Conservation (phyloP, 1,140 invertebrate genomes). For the Brachionus paranguensis region DNA sequence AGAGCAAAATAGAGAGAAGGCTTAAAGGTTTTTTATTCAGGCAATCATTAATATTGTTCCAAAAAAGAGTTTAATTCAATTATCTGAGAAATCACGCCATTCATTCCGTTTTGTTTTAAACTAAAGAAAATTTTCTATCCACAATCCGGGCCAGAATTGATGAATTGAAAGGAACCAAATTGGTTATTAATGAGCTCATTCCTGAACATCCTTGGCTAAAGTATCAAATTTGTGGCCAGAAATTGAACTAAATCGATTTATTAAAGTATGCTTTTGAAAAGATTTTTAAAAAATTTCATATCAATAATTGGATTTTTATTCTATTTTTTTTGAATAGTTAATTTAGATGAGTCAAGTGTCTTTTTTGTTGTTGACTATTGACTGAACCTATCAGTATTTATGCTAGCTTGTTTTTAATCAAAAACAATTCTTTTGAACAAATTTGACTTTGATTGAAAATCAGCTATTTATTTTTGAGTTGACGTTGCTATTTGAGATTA, state of each 20-base stretch:
- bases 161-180: neutral
- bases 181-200: neutral
- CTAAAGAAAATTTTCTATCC: neutral
- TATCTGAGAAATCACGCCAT: conserved; percentile 11
- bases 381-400: neutral
- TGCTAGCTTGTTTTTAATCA: neutral
- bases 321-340: neutral
- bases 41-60: neutral
- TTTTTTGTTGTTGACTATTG: neutral
- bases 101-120: neutral
- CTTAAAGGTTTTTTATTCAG: neutral
- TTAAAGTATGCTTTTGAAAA: neutral
- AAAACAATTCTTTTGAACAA: neutral
- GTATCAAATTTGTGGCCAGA: neutral
- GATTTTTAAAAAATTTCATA: neutral
- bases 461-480: neutral
- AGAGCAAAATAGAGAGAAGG: neutral
- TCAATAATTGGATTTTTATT: neutral
- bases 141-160: neutral
- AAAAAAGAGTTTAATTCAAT: neutral
- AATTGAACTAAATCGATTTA: neutral
- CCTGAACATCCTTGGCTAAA: neutral
- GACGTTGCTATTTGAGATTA: neutral
- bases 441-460: neutral
- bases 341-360: neutral